phyloP scores from a whole-genome alignment of 2,797 vertebrate species.

The Atherinosoma microstoma region DNA sequence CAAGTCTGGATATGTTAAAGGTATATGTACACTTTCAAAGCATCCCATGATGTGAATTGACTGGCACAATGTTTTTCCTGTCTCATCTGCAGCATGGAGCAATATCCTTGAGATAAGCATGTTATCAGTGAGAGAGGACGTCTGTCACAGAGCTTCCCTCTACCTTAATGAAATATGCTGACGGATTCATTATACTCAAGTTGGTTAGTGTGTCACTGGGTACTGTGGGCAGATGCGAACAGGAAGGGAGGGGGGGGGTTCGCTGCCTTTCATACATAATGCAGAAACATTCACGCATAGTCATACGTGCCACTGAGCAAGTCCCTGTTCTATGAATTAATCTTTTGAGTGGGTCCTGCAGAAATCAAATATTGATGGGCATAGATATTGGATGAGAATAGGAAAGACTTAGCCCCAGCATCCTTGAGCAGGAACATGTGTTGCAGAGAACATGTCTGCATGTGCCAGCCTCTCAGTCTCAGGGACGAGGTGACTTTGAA shows the following conservation, averaged over 20 bases:
- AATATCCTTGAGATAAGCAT: conserved; percentile 73
- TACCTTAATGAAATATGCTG: conserved; percentile 79
- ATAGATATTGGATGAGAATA: conserved; percentile 72
- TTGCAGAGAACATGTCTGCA: conserved; percentile 55
- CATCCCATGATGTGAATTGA: conserved; percentile 40
- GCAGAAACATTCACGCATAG: conserved; percentile 70
- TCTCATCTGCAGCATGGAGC: conserved; percentile 48
- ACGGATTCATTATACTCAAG: conserved; percentile 77
- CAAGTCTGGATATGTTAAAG: conserved; percentile 5
- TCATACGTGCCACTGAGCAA: conserved; percentile 78
- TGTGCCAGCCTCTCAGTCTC: conserved; percentile 62
- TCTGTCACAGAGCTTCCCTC: conserved; percentile 58
- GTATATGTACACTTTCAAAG: conserved; percentile 16
- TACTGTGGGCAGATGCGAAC: conserved; percentile 49
- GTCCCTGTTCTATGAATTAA: conserved; percentile 73
- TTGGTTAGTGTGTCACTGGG: conserved; percentile 78
- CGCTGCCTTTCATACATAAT: conserved; percentile 80
- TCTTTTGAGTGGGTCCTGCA: conserved; percentile 76
- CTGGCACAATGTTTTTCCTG: conserved; percentile 36
- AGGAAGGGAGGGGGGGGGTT: conserved; percentile 2
- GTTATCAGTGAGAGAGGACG: conserved; percentile 64
- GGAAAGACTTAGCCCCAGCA: conserved; percentile 47
- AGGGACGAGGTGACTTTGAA: conserved; percentile 85
- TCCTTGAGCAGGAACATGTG: conserved; percentile 36
- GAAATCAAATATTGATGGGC: conserved; percentile 83